Conservation (phyloP, 1,140 invertebrate species). For the Coelopa frigida region DNA sequence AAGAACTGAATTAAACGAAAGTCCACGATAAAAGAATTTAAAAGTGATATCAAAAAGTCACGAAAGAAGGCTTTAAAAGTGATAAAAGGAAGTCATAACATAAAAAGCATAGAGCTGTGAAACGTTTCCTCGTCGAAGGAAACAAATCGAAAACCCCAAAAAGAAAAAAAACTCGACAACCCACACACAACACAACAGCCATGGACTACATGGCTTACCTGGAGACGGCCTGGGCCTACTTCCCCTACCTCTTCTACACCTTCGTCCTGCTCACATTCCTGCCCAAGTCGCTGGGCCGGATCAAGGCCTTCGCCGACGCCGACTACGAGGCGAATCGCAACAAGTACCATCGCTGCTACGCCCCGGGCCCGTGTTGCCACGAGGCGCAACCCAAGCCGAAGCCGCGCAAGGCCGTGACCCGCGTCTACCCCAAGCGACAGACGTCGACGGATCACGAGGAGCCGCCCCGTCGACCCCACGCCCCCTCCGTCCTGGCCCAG, state of each 20-base stretch:
- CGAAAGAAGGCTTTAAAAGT: no score
- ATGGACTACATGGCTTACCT: slow-evolving; percentile 27
- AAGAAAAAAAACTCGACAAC: background rate
- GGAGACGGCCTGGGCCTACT: slow-evolving; percentile 22
- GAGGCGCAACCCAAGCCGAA: slow-evolving; percentile 28
- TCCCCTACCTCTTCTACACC: slow-evolving; percentile 27
- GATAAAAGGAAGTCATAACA: no score
- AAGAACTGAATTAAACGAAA: no score
- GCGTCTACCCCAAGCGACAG: slow-evolving; percentile 34
- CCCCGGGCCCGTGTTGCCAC: slow-evolving; percentile 35
- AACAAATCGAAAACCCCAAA: no score
- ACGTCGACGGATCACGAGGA: slow-evolving; percentile 1
- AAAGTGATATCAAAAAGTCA: no score
- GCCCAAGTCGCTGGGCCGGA: slow-evolving; percentile 31
- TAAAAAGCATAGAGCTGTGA: no score
- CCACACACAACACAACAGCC: background rate
- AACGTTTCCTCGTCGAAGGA: no score
- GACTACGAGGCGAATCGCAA: slow-evolving; percentile 35
- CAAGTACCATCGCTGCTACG: slow-evolving; percentile 37
- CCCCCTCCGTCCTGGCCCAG: slow-evolving; percentile 17
- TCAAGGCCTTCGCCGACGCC: slow-evolving; percentile 32
- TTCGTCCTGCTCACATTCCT: slow-evolving; percentile 34
- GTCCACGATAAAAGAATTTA: no score
- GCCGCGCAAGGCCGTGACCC: slow-evolving; percentile 33
- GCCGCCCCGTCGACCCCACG: background rate